Evolutionary conservation across 2,113 vertebrate genomes (phyloP), one percentile per base, ranked within the genome.

Genomic region (Corydoras maculifer): DNA sequence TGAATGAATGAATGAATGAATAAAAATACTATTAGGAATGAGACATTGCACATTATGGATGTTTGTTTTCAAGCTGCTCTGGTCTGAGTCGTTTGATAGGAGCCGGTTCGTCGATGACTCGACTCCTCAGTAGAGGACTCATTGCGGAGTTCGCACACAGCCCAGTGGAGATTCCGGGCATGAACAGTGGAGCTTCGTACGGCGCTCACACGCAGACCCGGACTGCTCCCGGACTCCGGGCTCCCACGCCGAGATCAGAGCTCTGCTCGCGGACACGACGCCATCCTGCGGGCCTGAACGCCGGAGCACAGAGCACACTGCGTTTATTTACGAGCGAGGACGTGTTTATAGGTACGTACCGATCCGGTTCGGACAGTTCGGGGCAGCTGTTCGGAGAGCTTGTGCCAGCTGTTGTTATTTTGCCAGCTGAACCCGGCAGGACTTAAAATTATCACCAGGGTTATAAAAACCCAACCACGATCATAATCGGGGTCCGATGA

Each of bases 111-210:
- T 8, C 9, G 10, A 8, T 60, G 67, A 69, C 8, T 7, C 59
- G 55, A 30, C 43, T 60, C 9, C n/a, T 70, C 57, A 68, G 53
- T 67, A 69, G 70, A 70, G 76, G 59, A 73, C 75, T 81, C 65
- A 83, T 79, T 78, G 82, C 84, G 84, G 86, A 83, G 80, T 87
- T 77, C 83, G 85, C 79, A 78, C 57, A 82, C 79, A 80, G 81
- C 77, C 68, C 83, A 84, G 67, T 65, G 73, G 85, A 80, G 85
- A 88, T 87, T 86, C 86, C 85, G 86, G 86, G 82, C 87, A 87
- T 84, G 87, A 87, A 87, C 89, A 88, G 35, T 43, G 4, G 35
- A 43, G 35, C 80, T 86, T 80, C 82, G 74, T 81, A 8, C 75
- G 85, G 80, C 81, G 80, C 80, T 77, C 32, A 55, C 29, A 65